Percentiles rank a stretch among this genome's conserved stretches.
These are phyloP conservation scores for Rhombomys opimus DNA, from an alignment of 2,113 vertebrate species.

Conservation along the genomic window DNA sequence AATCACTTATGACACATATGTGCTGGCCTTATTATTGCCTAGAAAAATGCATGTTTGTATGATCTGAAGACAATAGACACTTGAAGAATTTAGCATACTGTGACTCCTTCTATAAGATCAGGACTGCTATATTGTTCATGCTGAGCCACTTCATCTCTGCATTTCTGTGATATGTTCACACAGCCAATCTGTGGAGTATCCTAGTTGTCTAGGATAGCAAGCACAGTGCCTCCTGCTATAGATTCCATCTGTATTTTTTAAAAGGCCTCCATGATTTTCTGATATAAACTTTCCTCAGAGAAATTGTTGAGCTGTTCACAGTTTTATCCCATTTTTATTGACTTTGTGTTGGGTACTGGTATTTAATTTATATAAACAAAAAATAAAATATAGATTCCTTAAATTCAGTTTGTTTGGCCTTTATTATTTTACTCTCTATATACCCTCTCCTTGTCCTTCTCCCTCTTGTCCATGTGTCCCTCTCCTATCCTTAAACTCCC, in stretches of 20 bases:
- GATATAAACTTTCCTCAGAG: neutral
- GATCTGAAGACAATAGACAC: neutral
- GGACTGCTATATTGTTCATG: neutral
- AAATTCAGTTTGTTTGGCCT: neutral
- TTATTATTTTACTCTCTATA: too few species aligned
- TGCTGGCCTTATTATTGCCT: neutral
- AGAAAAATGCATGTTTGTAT: neutral
- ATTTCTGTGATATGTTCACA: neutral
- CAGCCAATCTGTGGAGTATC: neutral
- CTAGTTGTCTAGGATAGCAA: neutral
- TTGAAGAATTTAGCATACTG: too few species aligned
- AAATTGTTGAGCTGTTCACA: neutral
- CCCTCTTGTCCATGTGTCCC: fast-evolving
- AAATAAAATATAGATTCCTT: neutral
- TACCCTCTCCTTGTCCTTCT: neutral
- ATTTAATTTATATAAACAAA: neutral
- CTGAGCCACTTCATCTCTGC: neutral
- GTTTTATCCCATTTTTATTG: neutral
- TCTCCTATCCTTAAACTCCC: neutral
- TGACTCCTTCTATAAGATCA: neutral
- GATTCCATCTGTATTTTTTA: neutral
- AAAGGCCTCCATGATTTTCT: neutral
- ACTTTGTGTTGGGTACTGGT: neutral
- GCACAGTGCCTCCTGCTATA: neutral
- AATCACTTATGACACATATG: neutral